Percentiles rank a stretch among this genome's conserved stretches.
Evolutionary conservation across 2,797 vertebrate genomes (phyloP).

Genomic region (Myotis pilosus): DNA sequence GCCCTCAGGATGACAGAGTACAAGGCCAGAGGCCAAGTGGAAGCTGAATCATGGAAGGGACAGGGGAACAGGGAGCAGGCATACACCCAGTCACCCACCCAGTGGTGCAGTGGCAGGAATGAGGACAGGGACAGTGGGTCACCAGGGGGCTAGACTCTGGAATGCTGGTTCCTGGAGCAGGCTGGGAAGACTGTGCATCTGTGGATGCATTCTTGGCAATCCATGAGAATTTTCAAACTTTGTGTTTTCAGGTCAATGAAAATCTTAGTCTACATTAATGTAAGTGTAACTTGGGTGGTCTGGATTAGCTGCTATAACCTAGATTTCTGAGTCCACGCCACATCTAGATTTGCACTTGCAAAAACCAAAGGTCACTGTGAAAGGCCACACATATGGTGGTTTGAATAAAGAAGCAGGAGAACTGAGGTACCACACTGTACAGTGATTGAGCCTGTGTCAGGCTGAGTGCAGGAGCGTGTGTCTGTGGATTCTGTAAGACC

Average conservation of each 20-base stretch:
- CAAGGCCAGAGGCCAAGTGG: not conserved
- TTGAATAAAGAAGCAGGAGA: not conserved
- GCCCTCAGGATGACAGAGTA: not conserved
- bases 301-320: not conserved
- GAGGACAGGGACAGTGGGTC: not conserved
- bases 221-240: not conserved
- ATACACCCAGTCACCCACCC: rapidly evolving
- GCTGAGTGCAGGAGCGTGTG: rapidly evolving
- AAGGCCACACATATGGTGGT: not conserved
- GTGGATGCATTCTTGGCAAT: not conserved
- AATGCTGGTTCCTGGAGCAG: not conserved
- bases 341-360: not conserved
- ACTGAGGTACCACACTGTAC: rapidly evolving
- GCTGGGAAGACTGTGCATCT: not conserved
- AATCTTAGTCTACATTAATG: not conserved
- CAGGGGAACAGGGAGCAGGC: not conserved
- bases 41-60: not conserved
- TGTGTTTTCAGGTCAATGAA: not conserved
- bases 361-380: not conserved
- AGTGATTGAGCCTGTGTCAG: not conserved
- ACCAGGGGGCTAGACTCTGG: not conserved
- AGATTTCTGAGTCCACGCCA: not conserved
- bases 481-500: not conserved
- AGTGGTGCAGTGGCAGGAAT: not conserved
- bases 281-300: rapidly evolving